These are phyloP conservation scores for Camelus dromedarius DNA, from an alignment of 2,113 vertebrate species.

Conservation along the genomic window DNA sequence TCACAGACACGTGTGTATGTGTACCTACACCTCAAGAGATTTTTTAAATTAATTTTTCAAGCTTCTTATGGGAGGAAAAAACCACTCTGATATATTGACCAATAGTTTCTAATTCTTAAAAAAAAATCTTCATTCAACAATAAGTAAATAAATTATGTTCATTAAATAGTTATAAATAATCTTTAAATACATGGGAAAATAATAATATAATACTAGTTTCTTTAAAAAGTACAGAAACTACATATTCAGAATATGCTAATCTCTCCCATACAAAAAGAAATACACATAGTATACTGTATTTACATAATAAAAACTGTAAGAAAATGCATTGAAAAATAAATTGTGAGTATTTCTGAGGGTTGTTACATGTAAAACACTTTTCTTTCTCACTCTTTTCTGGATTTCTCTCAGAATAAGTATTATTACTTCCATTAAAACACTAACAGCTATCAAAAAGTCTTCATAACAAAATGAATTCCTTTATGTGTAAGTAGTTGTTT, in stretches of 20 bases:
- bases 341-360: background rate
- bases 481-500: background rate
- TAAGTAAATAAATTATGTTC: constrained; percentile 18
- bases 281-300: background rate
- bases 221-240: background rate
- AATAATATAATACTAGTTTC: background rate
- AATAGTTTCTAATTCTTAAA: constrained; percentile 34
- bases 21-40: background rate
- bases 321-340: background rate
- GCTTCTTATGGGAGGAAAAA: background rate
- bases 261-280: background rate
- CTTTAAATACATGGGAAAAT: constrained; percentile 20
- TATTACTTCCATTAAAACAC: constrained; percentile 2
- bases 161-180: constrained; percentile 40
- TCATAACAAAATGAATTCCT: constrained; percentile 15
- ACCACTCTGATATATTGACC: background rate
- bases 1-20: background rate
- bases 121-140: constrained; percentile 2
- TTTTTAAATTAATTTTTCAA: constrained; percentile 52
- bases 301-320: constrained; percentile 28
- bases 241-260: background rate
- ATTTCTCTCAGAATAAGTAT: constrained; percentile 37
- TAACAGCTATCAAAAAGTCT: background rate
- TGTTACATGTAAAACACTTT: background rate
- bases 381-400: background rate